Percentiles rank a stretch among this genome's conserved stretches.
Conservation (phyloP, 2,113 vertebrate species). For the Oxyura jamaicensis region DNA sequence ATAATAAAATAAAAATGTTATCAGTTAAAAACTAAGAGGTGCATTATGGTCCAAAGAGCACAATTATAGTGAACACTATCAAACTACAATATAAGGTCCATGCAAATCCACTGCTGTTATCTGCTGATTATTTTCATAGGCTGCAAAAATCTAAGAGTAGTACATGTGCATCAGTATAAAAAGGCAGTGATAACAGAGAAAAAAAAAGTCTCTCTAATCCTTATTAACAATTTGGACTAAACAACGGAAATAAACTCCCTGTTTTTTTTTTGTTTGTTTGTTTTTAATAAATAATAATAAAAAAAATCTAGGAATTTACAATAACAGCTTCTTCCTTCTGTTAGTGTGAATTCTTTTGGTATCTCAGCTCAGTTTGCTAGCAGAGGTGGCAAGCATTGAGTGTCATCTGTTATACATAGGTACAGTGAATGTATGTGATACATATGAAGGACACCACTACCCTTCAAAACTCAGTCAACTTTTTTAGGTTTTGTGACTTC, state of each 20-base stretch:
- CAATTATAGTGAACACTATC: conserved; percentile 33
- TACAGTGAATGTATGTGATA: not conserved
- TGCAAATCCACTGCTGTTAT: conserved; percentile 68
- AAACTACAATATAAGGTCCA: conserved; percentile 54
- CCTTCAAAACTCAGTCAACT: not conserved
- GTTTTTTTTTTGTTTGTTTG: too few relatives aligned
- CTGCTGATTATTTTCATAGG: conserved; percentile 44
- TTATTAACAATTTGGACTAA: conserved; percentile 34
- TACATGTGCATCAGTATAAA: conserved; percentile 25
- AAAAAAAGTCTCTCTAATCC: conserved; percentile 26
- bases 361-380: not conserved
- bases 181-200: not conserved
- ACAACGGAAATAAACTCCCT: conserved; percentile 27
- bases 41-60: not conserved
- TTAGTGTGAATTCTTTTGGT: not conserved
- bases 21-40: conserved; percentile 67
- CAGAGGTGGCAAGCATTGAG: not conserved
- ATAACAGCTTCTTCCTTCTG: not conserved
- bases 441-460: not conserved
- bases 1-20: conserved; percentile 47
- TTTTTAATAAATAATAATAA: too few relatives aligned
- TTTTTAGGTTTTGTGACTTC: not conserved
- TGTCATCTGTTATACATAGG: not conserved
- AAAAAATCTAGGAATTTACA: not conserved
- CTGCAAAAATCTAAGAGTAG: conserved; percentile 18